Conservation (phyloP, 2,113 vertebrate genomes). For the Heptranchias perlo region DNA sequence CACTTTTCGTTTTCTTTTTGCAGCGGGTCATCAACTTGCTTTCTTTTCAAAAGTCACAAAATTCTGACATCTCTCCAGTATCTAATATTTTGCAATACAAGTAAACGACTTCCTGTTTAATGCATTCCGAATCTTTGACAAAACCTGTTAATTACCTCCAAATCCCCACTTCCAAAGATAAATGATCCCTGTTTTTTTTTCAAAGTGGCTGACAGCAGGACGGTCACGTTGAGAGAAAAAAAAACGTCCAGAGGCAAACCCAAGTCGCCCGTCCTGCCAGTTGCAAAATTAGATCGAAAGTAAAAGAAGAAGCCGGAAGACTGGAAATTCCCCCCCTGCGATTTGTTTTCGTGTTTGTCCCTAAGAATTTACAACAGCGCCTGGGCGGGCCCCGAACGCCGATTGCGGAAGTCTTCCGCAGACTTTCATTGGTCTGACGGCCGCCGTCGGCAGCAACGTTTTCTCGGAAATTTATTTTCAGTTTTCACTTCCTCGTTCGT, state of each 20-base stretch:
- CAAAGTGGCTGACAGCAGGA: slow-evolving; percentile 14
- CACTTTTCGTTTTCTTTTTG: slow-evolving; percentile 23
- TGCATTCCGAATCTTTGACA: neutral
- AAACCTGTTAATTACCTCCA: slow-evolving; percentile 24
- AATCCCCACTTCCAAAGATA: slow-evolving; percentile 20
- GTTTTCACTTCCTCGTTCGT: slow-evolving; percentile 75
- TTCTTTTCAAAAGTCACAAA: neutral
- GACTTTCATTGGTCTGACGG: slow-evolving; percentile 50
- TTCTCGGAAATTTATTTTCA: slow-evolving; percentile 68
- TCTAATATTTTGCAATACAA: neutral
- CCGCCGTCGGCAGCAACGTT: slow-evolving; percentile 54
- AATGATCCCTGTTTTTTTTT: slow-evolving; percentile 8
- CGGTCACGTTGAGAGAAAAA: slow-evolving; percentile 48
- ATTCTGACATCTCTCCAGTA: neutral
- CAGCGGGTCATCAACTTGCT: neutral
- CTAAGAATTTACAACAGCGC: slow-evolving; percentile 22
- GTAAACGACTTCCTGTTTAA: neutral
- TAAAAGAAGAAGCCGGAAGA: slow-evolving; percentile 86
- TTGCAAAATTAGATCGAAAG: slow-evolving; percentile 82
- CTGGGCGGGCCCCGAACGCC: neutral
- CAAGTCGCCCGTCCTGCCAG: slow-evolving; percentile 58
- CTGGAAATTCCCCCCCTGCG: slow-evolving; percentile 76
- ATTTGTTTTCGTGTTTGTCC: slow-evolving; percentile 56
- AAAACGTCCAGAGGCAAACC: slow-evolving; percentile 58
- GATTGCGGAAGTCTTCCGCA: slow-evolving; percentile 44